A percentile compares a stretch with the other conserved stretches of the same genome.
Evolutionary conservation across 2,113 vertebrate species (phyloP).

Genomic region (Sorex araneus): DNA sequence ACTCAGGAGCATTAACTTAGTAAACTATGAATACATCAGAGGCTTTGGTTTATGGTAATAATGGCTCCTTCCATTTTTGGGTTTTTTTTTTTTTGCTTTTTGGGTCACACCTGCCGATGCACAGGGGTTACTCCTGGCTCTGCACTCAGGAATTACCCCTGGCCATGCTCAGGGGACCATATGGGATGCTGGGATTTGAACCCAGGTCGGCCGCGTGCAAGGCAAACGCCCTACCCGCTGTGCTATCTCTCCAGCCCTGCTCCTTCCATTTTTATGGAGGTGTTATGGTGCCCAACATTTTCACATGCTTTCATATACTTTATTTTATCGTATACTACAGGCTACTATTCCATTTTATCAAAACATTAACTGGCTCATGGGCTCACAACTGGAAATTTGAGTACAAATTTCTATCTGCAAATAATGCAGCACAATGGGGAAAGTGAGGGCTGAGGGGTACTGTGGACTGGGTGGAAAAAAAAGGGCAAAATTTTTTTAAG

Average conservation of each 20-base stretch:
- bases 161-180: no score
- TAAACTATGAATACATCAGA: neutral
- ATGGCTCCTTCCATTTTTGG: neutral
- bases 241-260: no score
- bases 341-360: no score
- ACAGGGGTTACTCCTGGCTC: no score
- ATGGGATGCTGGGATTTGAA: no score
- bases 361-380: neutral
- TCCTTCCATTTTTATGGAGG: neutral
- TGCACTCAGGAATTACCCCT: no score
- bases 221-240: no score
- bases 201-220: no score
- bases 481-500: no score
- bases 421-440: neutral
- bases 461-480: neutral
- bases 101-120: no score
- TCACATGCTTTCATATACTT: neutral
- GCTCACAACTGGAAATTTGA: conserved; percentile 1
- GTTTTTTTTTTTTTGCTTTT: no score
- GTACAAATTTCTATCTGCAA: conserved; percentile 17
- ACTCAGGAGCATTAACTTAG: neutral
- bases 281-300: conserved; percentile 12
- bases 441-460: neutral
- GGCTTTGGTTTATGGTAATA: neutral
- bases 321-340: no score